Base-by-base conservation (phyloP, 2,113 vertebrate species). In the Channa argus region DNA sequence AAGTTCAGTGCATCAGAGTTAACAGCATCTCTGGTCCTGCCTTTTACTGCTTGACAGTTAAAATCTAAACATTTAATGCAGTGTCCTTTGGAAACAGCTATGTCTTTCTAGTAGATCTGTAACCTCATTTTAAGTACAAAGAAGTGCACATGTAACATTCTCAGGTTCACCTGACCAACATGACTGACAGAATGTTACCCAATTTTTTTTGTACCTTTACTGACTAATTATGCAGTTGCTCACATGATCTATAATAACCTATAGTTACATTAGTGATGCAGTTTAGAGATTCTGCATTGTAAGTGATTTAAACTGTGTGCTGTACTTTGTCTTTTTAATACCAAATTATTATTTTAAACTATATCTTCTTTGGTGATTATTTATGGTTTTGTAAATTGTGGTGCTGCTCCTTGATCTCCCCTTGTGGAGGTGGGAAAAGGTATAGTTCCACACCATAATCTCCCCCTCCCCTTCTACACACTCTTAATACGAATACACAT, bases 111-210 rank as follows among this genome's bases (percentile, higher is more conserved):
- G 37, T 56, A 11, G 8, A 5, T 61, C n/a, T 36, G 9, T 41
- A 36, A 67, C 45, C 24, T 58, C 2, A 56, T 3, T 52, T 46
- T 0, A 63, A 5, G 24, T 62, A 24, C 4, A 53, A 8, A 36
- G 5, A 15, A 52, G 12, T 59, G 3, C 10, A 13, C 52, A 56
- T 74, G 12, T 71, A 61, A 53, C 51, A 67, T 58, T 53, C 53
- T 73, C 52, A 59, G 65, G 52, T 62, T 82, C 14, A 55, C 14
- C 46, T 67, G 43, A 80, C 63, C 45, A 71, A 82, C 58, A 56
- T 74, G 46, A 73, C 58, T 68, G 56, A 78, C 44, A 79, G 74
- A 93, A 93, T 5, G 15, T 71, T 9, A 10, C 38, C 58, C 3
- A 2, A 47, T 47, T n/a, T 3, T 44, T 51, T 65, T 67, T 49